Conservation (phyloP, 2,797 vertebrate species). For the Thunnus albacares region DNA sequence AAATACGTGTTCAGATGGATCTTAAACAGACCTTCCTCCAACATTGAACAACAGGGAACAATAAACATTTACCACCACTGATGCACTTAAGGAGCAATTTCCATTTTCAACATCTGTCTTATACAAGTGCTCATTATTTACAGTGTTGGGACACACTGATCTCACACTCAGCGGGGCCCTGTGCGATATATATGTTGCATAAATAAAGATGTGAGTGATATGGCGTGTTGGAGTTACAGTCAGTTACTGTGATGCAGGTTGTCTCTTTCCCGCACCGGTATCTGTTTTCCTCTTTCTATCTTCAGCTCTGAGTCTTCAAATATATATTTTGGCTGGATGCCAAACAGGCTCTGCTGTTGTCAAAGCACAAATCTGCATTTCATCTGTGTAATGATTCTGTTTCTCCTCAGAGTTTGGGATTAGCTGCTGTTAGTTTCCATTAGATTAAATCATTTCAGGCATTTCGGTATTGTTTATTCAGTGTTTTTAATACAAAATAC, state of each 20-base stretch:
- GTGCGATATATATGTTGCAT: background rate
- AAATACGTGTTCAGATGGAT: background rate
- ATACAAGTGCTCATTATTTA: background rate
- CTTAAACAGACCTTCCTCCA: background rate
- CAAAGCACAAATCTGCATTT: background rate
- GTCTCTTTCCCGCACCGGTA: background rate
- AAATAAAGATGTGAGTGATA: background rate
- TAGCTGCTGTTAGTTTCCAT: slow-evolving; percentile 17
- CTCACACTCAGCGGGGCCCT: background rate
- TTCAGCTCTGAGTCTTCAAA: background rate
- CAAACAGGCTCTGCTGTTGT: background rate
- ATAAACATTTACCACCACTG: background rate
- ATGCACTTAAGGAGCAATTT: background rate
- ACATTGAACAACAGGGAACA: background rate
- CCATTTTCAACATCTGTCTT: slow-evolving; percentile 14
- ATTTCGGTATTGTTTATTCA: background rate
- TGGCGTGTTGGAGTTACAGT: background rate
- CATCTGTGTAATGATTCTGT: background rate
- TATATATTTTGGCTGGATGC: background rate
- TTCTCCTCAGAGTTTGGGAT: slow-evolving; percentile 2
- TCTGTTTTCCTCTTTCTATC: slow-evolving; percentile 11
- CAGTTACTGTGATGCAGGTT: background rate
- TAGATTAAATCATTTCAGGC: background rate
- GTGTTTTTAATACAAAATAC: background rate
- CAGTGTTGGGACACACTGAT: background rate